Evolutionary conservation across 2,888 invertebrate species (phyloP), one percentile per base, ranked within the genome.

Genomic region (Ceramica pisi): DNA sequence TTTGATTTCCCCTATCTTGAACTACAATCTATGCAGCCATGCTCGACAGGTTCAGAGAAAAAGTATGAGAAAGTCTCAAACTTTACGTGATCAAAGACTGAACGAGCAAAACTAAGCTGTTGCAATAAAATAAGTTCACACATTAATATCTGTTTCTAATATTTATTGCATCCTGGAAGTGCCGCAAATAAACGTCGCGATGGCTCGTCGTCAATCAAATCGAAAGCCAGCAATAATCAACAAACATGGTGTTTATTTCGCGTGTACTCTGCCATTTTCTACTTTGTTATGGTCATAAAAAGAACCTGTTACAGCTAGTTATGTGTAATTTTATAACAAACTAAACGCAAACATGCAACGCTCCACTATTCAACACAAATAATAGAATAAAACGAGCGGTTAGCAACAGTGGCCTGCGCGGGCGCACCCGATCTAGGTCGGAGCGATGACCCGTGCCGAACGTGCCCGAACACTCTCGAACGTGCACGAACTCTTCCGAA

Each of bases 361-460:
- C 71, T 85, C 71, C 61, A 76, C 75, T 71, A 76, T 82, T 80
- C 78, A 80, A 74, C 73, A 80, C 82, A 81, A 83, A 82, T 82
- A 86, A 82, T 78, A 82, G 78, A 79, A 86, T 86, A 84, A 84
- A 81, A 71, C 67, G 57, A 66, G 70, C 82, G 71, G 78, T 78
- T 86, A 82, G 87, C 78, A 86, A 86, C 87, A 82, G 71, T 77
- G 83, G 73, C 81, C 71, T 84, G 83, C 83, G 83, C 87, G 67
- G 74, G 81, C 75, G 86, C 85, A 80, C 62, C 83, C 71, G 88
- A 93, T 88, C 90, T 92, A 78, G 92, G 92, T 89, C 92, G 88
- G 92, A 86, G 86, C 92, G 89, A 91, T 90, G 92, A 91, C 90
- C 92, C 90, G 90, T 77, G 83, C 85, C 85, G 85, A 88, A 77